A percentile compares a stretch with the other conserved stretches of the same genome.
phyloP scores from a whole-genome alignment of 2,888 invertebrate species.

The Andrena bucephala region DNA sequence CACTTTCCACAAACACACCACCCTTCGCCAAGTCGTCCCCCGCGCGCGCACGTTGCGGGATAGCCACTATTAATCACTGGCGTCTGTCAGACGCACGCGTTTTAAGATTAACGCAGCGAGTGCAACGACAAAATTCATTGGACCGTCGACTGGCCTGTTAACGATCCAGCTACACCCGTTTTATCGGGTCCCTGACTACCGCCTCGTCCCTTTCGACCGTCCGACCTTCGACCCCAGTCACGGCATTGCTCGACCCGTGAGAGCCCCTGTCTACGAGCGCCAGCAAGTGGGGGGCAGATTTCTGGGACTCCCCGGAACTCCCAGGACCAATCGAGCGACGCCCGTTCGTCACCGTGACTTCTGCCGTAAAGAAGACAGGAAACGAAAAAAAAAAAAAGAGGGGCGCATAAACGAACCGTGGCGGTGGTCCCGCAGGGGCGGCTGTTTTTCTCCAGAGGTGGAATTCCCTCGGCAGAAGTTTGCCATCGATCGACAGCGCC shows the following conservation, averaged over 20 bases:
- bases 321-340: constrained; percentile 45
- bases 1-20: too few species aligned
- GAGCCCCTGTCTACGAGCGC: background rate
- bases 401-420: constrained; percentile 54
- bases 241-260: constrained; percentile 9
- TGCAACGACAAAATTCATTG: constrained; percentile 43
- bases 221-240: constrained; percentile 25
- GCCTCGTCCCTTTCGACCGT: background rate
- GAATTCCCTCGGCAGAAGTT: constrained; percentile 31
- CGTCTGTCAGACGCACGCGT: constrained; percentile 27
- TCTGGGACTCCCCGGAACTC: constrained; percentile 9
- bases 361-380: constrained; percentile 45
- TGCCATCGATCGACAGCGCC: constrained; percentile 24
- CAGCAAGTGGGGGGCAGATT: background rate
- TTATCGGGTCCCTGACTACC: constrained; percentile 16
- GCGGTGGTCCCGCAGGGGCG: constrained; percentile 1
- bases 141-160: constrained; percentile 14
- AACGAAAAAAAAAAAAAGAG: background rate
- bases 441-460: constrained; percentile 26
- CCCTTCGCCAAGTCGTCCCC: too few species aligned
- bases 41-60: too few species aligned
- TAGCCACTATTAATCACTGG: background rate
- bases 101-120: constrained; percentile 27
- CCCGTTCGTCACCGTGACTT: constrained; percentile 57
- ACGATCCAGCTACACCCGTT: constrained; percentile 29